Evolutionary conservation across 2,888 invertebrate species (phyloP).

Genomic region (Dermolepida albohirtum): DNA sequence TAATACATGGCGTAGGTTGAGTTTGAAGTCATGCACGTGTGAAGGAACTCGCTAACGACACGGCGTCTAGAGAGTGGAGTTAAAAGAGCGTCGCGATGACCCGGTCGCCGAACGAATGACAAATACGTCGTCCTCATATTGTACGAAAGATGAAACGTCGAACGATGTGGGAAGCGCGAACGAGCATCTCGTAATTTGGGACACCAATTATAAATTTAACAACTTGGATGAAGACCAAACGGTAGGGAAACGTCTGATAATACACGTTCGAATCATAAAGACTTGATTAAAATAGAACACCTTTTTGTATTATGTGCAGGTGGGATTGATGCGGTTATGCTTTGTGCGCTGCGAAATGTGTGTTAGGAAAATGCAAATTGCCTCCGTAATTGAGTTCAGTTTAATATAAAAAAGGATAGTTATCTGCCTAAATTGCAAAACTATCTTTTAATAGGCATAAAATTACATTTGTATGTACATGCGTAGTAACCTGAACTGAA

Average conservation of each 20-base stretch:
- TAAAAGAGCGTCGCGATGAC: constrained; percentile 12
- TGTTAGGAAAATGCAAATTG: too few relatives aligned
- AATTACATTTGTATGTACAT: too few relatives aligned
- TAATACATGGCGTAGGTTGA: background rate
- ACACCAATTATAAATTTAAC: constrained; percentile 34
- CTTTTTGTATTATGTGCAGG: background rate
- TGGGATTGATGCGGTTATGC: too few relatives aligned
- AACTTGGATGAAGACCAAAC: constrained; percentile 36
- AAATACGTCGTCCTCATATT: constrained; percentile 10
- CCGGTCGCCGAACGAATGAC: constrained; percentile 30
- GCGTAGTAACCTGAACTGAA: too few relatives aligned
- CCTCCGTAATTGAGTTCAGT: too few relatives aligned
- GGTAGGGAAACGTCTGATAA: constrained; percentile 16
- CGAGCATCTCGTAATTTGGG: constrained; percentile 29
- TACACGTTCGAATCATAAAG: background rate
- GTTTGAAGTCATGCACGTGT: background rate
- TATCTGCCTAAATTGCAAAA: too few relatives aligned
- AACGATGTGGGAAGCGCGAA: constrained; percentile 17
- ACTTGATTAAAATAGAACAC: background rate
- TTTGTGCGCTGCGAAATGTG: too few relatives aligned
- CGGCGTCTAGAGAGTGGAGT: constrained; percentile 11
- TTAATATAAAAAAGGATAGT: too few relatives aligned
- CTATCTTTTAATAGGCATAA: too few relatives aligned
- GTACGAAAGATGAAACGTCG: constrained; percentile 3
- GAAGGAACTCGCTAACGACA: constrained; percentile 4